These are phyloP conservation scores for Capra hircus DNA, from an alignment of 2,113 vertebrate genomes.

Conservation along the genomic window DNA sequence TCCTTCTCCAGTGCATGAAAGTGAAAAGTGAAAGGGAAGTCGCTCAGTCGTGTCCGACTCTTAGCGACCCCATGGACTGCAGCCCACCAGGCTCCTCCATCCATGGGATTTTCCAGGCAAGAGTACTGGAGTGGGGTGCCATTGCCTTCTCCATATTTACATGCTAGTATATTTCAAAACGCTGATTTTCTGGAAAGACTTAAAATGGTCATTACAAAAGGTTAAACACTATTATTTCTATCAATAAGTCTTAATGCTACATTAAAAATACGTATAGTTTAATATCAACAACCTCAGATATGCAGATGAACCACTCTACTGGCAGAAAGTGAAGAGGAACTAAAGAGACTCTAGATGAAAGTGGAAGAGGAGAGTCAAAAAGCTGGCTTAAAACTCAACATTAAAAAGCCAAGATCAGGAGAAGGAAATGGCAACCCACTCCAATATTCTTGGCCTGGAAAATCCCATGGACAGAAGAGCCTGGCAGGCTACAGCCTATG, in stretches of 20 bases:
- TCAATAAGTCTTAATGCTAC: background rate
- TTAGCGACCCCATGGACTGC: too few species aligned
- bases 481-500: too few species aligned
- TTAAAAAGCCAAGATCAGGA: background rate
- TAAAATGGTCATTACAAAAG: background rate
- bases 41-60: too few species aligned
- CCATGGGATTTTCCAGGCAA: too few species aligned
- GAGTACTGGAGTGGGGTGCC: too few species aligned
- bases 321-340: background rate
- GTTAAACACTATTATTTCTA: background rate
- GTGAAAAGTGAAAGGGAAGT: too few species aligned
- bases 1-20: too few species aligned
- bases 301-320: background rate
- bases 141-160: background rate
- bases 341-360: background rate
- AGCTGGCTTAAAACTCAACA: background rate
- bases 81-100: too few species aligned
- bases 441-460: too few species aligned
- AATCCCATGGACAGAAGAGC: too few species aligned
- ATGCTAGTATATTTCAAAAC: background rate
- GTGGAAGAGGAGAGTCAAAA: background rate
- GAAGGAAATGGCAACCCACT: too few species aligned
- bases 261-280: background rate
- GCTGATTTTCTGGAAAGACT: background rate
- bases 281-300: background rate